phyloP scores from a whole-genome alignment of 2,113 vertebrate genomes.

The Meleagris gallopavo region DNA sequence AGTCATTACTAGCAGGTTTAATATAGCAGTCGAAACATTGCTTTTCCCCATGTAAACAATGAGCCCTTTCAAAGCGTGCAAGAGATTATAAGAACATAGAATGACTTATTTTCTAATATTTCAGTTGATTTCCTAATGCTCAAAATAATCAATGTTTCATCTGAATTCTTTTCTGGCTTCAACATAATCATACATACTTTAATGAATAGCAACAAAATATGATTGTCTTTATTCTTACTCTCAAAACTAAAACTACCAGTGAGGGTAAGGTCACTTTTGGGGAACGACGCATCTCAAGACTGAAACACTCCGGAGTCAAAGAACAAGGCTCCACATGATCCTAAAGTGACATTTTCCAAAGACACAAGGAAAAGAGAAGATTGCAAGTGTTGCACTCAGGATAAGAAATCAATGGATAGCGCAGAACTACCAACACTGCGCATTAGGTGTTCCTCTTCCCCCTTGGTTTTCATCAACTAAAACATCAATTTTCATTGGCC shows the following conservation, averaged over 20 bases:
- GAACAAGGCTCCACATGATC: neutral
- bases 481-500: neutral
- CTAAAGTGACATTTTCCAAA: neutral
- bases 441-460: neutral
- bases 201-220: neutral
- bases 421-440: neutral
- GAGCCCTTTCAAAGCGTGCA: neutral
- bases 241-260: neutral
- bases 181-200: neutral
- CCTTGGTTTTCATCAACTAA: neutral
- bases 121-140: neutral
- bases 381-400: neutral
- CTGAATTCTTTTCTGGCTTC: neutral
- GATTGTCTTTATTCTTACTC: neutral
- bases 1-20: neutral
- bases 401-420: neutral
- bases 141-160: neutral
- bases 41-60: neutral
- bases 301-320: neutral
- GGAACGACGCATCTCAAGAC: neutral
- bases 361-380: neutral
- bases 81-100: neutral
- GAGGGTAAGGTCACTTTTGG: neutral
- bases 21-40: neutral
- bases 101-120: neutral